Base-by-base conservation (phyloP, 2,113 vertebrate species). In the Phaethon lepturus region DNA sequence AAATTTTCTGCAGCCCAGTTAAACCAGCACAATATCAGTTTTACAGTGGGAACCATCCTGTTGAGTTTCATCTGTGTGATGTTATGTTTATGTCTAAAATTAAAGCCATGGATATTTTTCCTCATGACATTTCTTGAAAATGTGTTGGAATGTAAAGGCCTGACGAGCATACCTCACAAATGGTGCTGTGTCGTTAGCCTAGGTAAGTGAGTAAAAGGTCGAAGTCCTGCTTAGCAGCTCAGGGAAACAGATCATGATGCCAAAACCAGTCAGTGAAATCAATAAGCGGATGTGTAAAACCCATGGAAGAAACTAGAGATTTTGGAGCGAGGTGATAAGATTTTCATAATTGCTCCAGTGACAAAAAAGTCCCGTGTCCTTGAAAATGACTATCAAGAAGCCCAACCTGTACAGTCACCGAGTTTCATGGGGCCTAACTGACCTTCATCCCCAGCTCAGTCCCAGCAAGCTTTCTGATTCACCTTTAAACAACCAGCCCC, bases 341-440 rank as follows among this genome's bases (percentile, higher is more conserved):
- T 63, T 80, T 45, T 90, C 24, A 33, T n/a, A 40, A 33, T 67
- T 31, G 20, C 22, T 24, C 7, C 24, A 42, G 42, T 58, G 71
- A 59, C 24, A 47, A 31, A 29, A 9, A 56, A 62, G 15, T n/a
- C 62, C 64, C 19, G 5, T 5, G 3, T 69, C 50, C 71, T 52
- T 59, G 53, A 74, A 88, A 93, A 10, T 6, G 64, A 63, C 55
- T 17, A 1, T 15, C 1, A 8, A 66, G 50, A 42, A 86, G 63
- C 26, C 29, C 68, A 60, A 0, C 0, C 1, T 50, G n/a, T 33
- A 17, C 2, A 3, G n/a, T n/a, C 58, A 17, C 42, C 0, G 5
- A 6, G 11, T 31, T 17, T 85, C n/a, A 6, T 17, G 69, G 19
- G 78, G 52, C 19, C 33, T 28, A 1, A 26, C 29, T 60, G 85